phyloP scores from a whole-genome alignment of 1,140 invertebrate species.

The Pectinophora gossypiella region DNA sequence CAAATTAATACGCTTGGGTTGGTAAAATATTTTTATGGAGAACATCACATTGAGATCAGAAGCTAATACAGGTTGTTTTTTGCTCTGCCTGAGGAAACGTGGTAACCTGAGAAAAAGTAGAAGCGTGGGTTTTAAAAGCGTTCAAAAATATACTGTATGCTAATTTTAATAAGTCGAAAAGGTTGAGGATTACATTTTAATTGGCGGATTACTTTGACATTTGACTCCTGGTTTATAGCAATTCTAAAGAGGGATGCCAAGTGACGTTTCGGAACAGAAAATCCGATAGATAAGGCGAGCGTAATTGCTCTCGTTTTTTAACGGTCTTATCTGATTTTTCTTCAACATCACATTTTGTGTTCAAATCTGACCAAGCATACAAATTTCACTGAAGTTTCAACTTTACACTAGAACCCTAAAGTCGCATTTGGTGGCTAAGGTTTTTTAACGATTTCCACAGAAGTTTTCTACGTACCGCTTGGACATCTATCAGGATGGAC shows the following conservation, averaged over 20 bases:
- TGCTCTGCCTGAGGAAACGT: no score
- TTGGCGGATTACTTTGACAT: no score
- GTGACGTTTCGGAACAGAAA: slow-evolving; percentile 17
- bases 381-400: slow-evolving; percentile 10
- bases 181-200: no score
- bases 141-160: no score
- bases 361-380: slow-evolving; percentile 22
- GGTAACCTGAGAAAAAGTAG: no score
- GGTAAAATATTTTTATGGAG: no score
- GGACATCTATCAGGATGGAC: slow-evolving; percentile 59
- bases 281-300: slow-evolving; percentile 47
- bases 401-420: slow-evolving; percentile 7
- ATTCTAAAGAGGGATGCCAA: slow-evolving; percentile 27
- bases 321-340: slow-evolving; percentile 60
- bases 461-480: not conserved
- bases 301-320: slow-evolving; percentile 69
- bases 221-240: slow-evolving; percentile 45
- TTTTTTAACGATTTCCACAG: not conserved
- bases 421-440: not conserved
- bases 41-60: no score
- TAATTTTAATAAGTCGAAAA: no score
- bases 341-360: slow-evolving; percentile 30
- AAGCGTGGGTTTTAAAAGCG: no score
- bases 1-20: no score
- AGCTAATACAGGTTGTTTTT: no score